Evolutionary conservation across 2,113 vertebrate genomes (phyloP).

Genomic region (Haplochromis vanheusdeni): DNA sequence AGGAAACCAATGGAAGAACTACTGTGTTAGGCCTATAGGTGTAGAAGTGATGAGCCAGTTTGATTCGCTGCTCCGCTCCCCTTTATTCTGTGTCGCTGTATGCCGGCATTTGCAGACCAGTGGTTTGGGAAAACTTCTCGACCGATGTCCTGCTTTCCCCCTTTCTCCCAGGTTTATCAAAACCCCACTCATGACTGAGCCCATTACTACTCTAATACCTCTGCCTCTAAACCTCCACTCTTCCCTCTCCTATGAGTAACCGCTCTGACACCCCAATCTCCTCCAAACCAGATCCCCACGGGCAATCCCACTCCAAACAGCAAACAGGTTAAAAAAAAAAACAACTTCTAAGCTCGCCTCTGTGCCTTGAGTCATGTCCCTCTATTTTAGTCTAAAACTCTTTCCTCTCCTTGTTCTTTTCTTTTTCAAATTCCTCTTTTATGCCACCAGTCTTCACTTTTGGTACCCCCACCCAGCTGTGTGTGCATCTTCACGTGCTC

Average conservation of each 20-base stretch:
- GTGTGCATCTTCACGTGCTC: constrained; percentile 30
- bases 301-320: constrained; percentile 6
- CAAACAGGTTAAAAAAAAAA: constrained; percentile 16
- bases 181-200: background rate
- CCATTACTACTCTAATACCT: constrained; percentile 10
- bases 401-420: constrained; percentile 5
- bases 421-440: background rate
- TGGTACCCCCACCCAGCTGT: constrained; percentile 21
- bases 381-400: constrained; percentile 6
- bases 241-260: constrained; percentile 18
- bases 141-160: background rate
- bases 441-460: constrained; percentile 17
- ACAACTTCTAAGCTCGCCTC: background rate
- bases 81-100: background rate
- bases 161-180: constrained; percentile 37
- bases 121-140: background rate
- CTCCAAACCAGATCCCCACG: constrained; percentile 3
- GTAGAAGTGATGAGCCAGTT: background rate
- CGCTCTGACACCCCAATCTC: background rate
- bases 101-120: background rate
- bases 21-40: background rate
- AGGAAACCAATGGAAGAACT: background rate
- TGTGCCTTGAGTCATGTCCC: constrained; percentile 44
- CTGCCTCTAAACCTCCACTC: constrained; percentile 17
- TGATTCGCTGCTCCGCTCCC: background rate